These are phyloP conservation scores for Enoplosus armatus DNA, from an alignment of 2,797 vertebrate genomes.

Conservation along the genomic window DNA sequence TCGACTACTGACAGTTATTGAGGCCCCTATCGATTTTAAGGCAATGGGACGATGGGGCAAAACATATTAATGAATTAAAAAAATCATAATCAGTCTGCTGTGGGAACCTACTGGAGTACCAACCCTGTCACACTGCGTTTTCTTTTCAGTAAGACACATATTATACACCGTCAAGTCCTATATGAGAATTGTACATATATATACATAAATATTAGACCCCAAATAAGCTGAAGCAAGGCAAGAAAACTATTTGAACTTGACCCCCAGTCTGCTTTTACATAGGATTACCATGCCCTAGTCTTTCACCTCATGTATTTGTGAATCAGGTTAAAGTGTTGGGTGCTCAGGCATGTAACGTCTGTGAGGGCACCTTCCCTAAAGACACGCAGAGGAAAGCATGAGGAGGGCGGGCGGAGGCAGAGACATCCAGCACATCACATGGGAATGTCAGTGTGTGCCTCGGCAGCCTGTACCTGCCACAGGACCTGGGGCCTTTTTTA, in stretches of 20 bases:
- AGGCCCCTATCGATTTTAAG: not conserved
- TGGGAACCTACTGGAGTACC: too few relatives aligned
- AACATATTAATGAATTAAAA: too few relatives aligned
- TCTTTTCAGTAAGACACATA: not conserved
- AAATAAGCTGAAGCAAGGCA: conserved; percentile 10
- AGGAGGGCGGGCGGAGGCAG: conserved; percentile 59
- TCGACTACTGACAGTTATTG: not conserved
- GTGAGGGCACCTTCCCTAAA: conserved; percentile 64
- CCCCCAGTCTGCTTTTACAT: conserved; percentile 36
- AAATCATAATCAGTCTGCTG: too few relatives aligned
- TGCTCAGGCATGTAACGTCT: conserved; percentile 52
- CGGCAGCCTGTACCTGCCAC: conserved; percentile 85
- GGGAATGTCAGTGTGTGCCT: conserved; percentile 83
- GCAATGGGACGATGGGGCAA: not conserved
- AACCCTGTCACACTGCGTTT: too few relatives aligned
- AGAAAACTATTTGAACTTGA: conserved; percentile 30
- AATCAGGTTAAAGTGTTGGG: conserved; percentile 67
- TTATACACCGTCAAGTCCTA: not conserved
- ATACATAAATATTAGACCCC: not conserved
- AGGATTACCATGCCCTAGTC: conserved; percentile 33
- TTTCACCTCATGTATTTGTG: conserved; percentile 63
- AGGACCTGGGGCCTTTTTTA: conserved; percentile 86
- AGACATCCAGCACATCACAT: conserved; percentile 76
- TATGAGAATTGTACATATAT: not conserved
- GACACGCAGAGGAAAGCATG: conserved; percentile 51